Percentiles rank a stretch among this genome's conserved stretches.
These are phyloP conservation scores for Catajapyx aquilonaris DNA, from an alignment of 1,140 invertebrate genomes.

Conservation along the genomic window DNA sequence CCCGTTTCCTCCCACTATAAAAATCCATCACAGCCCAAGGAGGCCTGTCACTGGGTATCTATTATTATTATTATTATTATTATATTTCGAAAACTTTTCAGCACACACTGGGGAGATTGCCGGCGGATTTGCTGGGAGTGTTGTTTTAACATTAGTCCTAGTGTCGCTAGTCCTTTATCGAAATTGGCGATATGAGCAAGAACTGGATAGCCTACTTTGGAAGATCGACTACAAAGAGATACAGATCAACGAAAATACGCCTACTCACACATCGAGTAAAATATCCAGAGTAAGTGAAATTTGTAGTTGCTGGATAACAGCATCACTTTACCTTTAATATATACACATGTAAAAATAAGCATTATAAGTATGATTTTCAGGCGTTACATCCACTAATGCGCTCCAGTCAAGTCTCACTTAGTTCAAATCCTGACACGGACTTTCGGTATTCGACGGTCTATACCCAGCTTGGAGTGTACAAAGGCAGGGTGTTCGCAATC, in stretches of 20 bases:
- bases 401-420: constrained; percentile 66
- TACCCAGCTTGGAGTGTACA: constrained; percentile 71
- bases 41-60: too few species aligned
- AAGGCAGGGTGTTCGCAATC: constrained; percentile 64
- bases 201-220: constrained; percentile 82
- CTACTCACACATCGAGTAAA: neutral
- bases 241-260: constrained; percentile 30
- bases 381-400: constrained; percentile 35
- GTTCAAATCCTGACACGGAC: constrained; percentile 63
- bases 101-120: constrained; percentile 63
- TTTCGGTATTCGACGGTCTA: constrained; percentile 70
- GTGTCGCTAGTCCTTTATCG: constrained; percentile 51
- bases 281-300: neutral
- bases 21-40: too few species aligned
- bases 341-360: too few species aligned
- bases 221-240: constrained; percentile 86
- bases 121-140: constrained; percentile 49
- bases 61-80: too few species aligned
- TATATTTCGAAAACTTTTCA: too few species aligned
- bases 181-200: constrained; percentile 88
- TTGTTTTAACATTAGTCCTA: constrained; percentile 42
- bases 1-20: too few species aligned
- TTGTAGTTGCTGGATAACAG: too few species aligned
- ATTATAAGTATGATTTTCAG: too few species aligned
- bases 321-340: too few species aligned